Percentiles rank a stretch among this genome's conserved stretches.
Evolutionary conservation across 2,113 vertebrate genomes (phyloP).

Genomic region (Myodes glareolus): DNA sequence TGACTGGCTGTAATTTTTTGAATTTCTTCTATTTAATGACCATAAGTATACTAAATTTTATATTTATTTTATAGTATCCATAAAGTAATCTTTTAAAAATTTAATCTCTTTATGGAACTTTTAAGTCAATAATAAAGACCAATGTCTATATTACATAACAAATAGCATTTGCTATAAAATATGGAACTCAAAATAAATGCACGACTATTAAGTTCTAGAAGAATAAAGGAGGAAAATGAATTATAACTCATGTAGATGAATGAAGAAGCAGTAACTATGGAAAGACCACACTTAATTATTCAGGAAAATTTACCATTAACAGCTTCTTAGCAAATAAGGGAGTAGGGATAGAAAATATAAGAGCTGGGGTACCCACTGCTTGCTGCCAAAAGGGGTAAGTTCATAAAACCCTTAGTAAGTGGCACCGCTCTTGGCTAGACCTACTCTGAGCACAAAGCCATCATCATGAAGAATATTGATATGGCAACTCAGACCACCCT

Average conservation of each 20-base stretch:
- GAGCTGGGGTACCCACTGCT: not conserved
- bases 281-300: constrained; percentile 15
- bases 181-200: not conserved
- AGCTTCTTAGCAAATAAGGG: not conserved
- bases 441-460: not conserved
- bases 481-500: not conserved
- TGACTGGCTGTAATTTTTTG: constrained; percentile 31
- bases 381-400: not conserved
- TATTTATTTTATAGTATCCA: constrained; percentile 42
- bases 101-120: constrained; percentile 3
- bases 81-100: constrained; percentile 4
- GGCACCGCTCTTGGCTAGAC: not conserved
- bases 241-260: not conserved
- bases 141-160: not conserved
- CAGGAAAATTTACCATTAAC: not conserved
- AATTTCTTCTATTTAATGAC: constrained; percentile 43
- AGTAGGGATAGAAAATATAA: not conserved
- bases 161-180: not conserved
- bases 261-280: not conserved
- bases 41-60: constrained; percentile 51
- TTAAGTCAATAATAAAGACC: constrained; percentile 9
- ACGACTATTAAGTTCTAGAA: constrained; percentile 9
- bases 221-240: not conserved
- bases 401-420: not conserved
- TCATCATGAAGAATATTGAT: not conserved